Base-by-base conservation (phyloP, 1,140 invertebrate species). In the Calliopsis andreniformis region DNA sequence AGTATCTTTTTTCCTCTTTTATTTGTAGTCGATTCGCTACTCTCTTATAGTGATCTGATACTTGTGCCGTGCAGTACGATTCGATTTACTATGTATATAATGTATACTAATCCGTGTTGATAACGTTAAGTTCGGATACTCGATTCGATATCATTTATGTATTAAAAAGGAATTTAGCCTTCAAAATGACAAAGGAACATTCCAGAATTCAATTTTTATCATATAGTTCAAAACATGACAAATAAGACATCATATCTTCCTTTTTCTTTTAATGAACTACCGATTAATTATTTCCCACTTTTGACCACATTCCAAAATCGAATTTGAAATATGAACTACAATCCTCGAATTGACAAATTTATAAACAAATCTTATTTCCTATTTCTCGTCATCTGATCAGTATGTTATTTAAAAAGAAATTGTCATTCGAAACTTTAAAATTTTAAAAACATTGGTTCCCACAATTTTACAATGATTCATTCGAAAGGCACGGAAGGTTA, bases 61-160 rank as follows among this genome's bases (percentile, higher is more conserved):
- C 78, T 83, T 79, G 82, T 87, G 84, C 83, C 81, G 79, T 88
- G 85, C 83, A 84, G 85, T 84, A 82, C 80, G 83, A 86, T 83
- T 83, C 79, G 73, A 76, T 83, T 78, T 84, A 80, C 82, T 73
- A 70, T 78, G 55, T 73, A 78, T 71, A 66, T 77, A 78, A 1
- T 12, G 18, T 39, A 39, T 39, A 39, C 10, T 39, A 39, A 42
- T 23, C 35, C 53, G 39, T 32, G 16, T 30, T 51, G 35, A 72
- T 39, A 25, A 23, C 35, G 25, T 42, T 14, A 39, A 59, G 20
- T 39, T 72, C 47, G 70, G 70, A 72, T 43, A 63, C 70, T 72
- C 47, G 59, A 63, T 72, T 39, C 59, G 70, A 72, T 53, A 53
- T 53, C 61, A 51, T 18, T 10, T 16, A 12, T 12, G 53, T 32